A percentile compares a stretch with the other conserved stretches of the same genome.
These are phyloP conservation scores for Phyto melanocephala DNA, from an alignment of 2,888 invertebrate genomes.

Conservation along the genomic window DNA sequence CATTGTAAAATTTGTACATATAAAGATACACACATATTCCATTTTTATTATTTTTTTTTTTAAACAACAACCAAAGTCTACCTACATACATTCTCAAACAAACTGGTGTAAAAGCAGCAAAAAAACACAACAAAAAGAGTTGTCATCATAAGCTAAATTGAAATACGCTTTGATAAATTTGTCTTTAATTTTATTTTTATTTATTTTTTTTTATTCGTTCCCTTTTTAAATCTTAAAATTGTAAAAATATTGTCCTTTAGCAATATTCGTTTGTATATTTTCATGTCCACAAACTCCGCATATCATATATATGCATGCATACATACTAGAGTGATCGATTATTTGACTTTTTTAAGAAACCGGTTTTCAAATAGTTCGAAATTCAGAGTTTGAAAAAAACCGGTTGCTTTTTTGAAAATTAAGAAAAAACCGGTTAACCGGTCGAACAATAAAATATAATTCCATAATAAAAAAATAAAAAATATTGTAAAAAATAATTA, in stretches of 20 bases:
- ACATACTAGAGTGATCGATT: too few relatives aligned
- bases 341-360: too few relatives aligned
- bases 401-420: too few relatives aligned
- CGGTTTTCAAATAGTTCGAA: too few relatives aligned
- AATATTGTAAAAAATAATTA: too few relatives aligned
- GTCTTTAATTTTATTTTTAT: slow-evolving; percentile 12
- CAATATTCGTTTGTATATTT: slow-evolving; percentile 12
- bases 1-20: neutral
- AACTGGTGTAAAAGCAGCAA: neutral
- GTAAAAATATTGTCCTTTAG: slow-evolving; percentile 35
- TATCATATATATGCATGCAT: neutral
- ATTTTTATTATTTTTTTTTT: neutral
- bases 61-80: slow-evolving; percentile 25
- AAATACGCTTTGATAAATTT: slow-evolving; percentile 43
- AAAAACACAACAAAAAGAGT: slow-evolving; percentile 18
- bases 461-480: too few relatives aligned
- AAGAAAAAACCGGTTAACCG: too few relatives aligned
- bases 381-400: too few relatives aligned
- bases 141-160: slow-evolving; percentile 48
- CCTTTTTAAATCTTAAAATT: slow-evolving; percentile 23
- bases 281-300: slow-evolving; percentile 20
- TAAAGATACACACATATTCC: neutral
- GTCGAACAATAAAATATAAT: too few relatives aligned
- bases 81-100: slow-evolving; percentile 1
- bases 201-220: neutral